Conservation (phyloP, 2,888 invertebrate genomes). For the Cybosia mesomella region DNA sequence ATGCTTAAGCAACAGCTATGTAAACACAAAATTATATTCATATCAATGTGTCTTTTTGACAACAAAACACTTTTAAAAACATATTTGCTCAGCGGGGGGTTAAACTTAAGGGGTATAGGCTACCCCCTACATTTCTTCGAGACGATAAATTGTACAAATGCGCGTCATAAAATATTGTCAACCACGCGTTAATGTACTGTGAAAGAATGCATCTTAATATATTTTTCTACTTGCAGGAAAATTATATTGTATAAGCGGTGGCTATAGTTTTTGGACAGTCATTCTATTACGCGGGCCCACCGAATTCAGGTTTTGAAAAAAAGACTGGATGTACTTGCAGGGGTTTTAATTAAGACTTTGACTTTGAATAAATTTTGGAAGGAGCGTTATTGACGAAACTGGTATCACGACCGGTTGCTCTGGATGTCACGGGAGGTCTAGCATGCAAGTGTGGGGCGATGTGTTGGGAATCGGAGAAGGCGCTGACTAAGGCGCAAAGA, state of each 20-base stretch:
- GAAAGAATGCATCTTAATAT: constrained; percentile 49
- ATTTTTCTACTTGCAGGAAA: background rate
- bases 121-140: constrained; percentile 55
- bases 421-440: too few relatives aligned
- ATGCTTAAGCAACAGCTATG: background rate
- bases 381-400: too few relatives aligned
- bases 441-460: too few relatives aligned
- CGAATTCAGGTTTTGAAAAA: too few relatives aligned
- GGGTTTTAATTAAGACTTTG: too few relatives aligned
- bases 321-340: too few relatives aligned
- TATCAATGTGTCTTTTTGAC: constrained; percentile 1
- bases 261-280: background rate
- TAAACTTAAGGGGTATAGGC: constrained; percentile 40
- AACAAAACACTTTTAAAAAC: constrained; percentile 28
- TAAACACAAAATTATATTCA: constrained; percentile 4
- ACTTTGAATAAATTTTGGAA: too few relatives aligned
- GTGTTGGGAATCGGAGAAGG: too few relatives aligned
- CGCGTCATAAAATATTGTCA: constrained; percentile 73
- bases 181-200: constrained; percentile 74
- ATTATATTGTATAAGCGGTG: background rate
- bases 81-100: constrained; percentile 47
- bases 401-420: too few relatives aligned
- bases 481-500: too few relatives aligned
- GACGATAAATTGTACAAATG: constrained; percentile 77
- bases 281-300: too few relatives aligned